Conservation (phyloP, 2,113 vertebrate species). For the Zeus faber region DNA sequence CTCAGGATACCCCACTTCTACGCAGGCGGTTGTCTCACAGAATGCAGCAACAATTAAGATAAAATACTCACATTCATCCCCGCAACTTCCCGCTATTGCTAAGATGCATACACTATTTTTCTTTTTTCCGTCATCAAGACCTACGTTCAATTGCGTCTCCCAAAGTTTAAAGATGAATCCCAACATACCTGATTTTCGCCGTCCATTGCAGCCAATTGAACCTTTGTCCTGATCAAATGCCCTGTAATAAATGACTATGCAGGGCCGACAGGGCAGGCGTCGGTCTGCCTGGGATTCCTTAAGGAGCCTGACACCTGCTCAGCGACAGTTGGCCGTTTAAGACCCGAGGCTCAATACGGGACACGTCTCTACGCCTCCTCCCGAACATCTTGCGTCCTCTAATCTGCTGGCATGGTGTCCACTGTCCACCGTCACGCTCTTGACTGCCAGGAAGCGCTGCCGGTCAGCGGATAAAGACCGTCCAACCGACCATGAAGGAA, state of each 20-base stretch:
- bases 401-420: slow-evolving; percentile 54
- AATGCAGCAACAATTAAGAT: too few relatives aligned
- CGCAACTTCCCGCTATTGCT: too few relatives aligned
- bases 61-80: too few relatives aligned
- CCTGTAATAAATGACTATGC: not conserved
- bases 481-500: slow-evolving; percentile 1
- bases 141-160: too few relatives aligned
- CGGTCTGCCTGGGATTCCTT: slow-evolving; percentile 19
- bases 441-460: slow-evolving; percentile 30
- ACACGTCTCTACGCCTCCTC: slow-evolving; percentile 28
- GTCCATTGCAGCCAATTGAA: slow-evolving; percentile 43
- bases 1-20: too few relatives aligned
- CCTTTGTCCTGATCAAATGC: slow-evolving; percentile 5
- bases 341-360: slow-evolving; percentile 43
- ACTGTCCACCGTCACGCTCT: slow-evolving; percentile 26
- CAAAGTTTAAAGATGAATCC: too few relatives aligned
- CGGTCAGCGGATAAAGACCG: slow-evolving; percentile 10
- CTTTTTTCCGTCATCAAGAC: too few relatives aligned
- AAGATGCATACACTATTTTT: too few relatives aligned
- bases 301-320: slow-evolving; percentile 60
- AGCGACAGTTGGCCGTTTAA: slow-evolving; percentile 48
- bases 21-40: too few relatives aligned
- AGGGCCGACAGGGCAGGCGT: not conserved
- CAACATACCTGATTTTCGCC: slow-evolving; percentile 55
- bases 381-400: slow-evolving; percentile 37